These are phyloP conservation scores for Nesospiza acunhae DNA, from an alignment of 2,113 vertebrate genomes.

Conservation along the genomic window DNA sequence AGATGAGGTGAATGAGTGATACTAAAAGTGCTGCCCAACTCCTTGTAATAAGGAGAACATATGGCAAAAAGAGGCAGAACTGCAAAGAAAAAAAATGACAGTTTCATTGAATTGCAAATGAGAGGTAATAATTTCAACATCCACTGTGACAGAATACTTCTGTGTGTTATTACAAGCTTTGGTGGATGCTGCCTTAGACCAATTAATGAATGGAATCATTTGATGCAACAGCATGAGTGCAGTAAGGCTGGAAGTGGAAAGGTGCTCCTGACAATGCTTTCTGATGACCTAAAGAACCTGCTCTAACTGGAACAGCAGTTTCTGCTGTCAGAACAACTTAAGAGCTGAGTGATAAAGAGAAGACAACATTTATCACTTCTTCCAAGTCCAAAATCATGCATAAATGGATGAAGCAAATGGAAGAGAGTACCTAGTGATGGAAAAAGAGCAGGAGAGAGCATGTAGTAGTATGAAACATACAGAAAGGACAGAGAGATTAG, in stretches of 20 bases:
- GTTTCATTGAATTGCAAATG: neutral
- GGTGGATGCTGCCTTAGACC: neutral
- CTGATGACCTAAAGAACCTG: slow-evolving; percentile 2
- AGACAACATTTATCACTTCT: slow-evolving; percentile 1
- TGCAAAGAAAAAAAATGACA: neutral
- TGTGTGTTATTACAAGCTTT: neutral
- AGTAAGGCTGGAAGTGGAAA: neutral
- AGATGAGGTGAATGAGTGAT: neutral
- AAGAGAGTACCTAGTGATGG: neutral
- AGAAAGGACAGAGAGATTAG: neutral
- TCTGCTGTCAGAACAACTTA: slow-evolving; percentile 4
- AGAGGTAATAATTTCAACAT: slow-evolving; percentile 9
- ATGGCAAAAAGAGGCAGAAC: neutral
- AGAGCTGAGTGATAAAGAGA: neutral
- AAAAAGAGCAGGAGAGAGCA: neutral
- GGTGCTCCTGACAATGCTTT: neutral
- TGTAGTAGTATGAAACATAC: neutral
- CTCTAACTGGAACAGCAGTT: neutral
- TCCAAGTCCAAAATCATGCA: slow-evolving; percentile 2
- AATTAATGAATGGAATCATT: neutral
- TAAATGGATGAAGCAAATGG: slow-evolving; percentile 37
- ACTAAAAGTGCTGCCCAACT: neutral
- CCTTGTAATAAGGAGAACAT: neutral
- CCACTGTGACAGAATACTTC: neutral
- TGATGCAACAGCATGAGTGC: neutral